phyloP scores from a whole-genome alignment of 2,113 vertebrate species.

The Eulemur macaco region DNA sequence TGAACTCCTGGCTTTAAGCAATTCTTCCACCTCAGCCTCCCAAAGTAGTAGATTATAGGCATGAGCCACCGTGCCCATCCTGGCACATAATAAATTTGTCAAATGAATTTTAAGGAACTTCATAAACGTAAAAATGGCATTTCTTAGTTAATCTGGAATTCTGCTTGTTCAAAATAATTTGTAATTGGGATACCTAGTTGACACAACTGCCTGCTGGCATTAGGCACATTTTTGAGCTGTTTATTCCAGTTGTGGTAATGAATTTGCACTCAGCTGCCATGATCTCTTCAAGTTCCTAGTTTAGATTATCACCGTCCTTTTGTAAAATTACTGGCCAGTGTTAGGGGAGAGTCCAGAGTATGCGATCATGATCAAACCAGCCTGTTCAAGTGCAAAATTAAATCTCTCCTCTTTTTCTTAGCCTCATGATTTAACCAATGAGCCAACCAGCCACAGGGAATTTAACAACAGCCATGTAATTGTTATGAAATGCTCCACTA shows the following conservation, averaged over 20 bases:
- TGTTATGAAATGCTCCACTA: conserved; percentile 56
- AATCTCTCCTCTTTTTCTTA: conserved; percentile 24
- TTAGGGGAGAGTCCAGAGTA: neutral
- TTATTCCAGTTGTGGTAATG: neutral
- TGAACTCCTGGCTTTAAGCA: too few species aligned
- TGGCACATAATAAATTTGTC: neutral
- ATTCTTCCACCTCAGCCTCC: too few species aligned
- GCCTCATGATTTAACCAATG: conserved; percentile 45
- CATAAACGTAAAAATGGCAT: neutral
- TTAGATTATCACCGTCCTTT: neutral
- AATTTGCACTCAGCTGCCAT: neutral
- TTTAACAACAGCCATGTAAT: conserved; percentile 50
- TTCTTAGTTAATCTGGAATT: neutral
- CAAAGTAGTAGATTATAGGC: too few species aligned
- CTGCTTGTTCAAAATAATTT: neutral
- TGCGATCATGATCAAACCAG: neutral
- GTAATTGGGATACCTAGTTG: neutral
- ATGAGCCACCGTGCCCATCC: neutral
- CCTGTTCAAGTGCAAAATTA: neutral
- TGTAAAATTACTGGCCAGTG: neutral
- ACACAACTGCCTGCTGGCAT: neutral
- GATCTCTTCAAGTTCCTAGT: neutral
- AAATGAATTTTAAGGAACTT: conserved; percentile 31
- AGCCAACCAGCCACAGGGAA: conserved; percentile 44
- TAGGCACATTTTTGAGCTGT: neutral